Evolutionary conservation across 2,888 invertebrate species (phyloP), one percentile per base, ranked within the genome.

Genomic region (Orthosia incerta): DNA sequence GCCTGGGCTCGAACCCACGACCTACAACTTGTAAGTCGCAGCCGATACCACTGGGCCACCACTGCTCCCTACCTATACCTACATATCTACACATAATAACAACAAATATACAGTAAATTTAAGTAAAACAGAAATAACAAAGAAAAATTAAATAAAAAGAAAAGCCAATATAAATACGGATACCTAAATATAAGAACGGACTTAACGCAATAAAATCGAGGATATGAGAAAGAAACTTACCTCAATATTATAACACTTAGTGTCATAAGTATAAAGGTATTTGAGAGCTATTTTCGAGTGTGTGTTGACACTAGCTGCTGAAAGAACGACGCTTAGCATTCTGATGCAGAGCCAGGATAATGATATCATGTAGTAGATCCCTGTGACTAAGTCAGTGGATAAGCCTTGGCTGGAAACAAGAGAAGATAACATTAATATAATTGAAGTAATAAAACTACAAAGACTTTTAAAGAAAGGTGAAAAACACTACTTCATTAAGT

Each of bases 291-390:
- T 87, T 61, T 94, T 94, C 2, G 97, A 97, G 69, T 97, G 94
- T 46, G 97, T 95, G 79, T 97, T 95, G 11, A 97, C 93, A 3
- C 95, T 93, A 0, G 97, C 96, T 0, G 97, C 97, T 7, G 96
- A 95, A 45, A 97, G 88, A 0, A 97, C 97, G 0, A 97, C 97
- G 4, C 96, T 95, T 4, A 95, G 91, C 0, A 97, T 96, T 80
- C 97, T 94, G 3, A 96, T 90, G 48, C 97, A 91, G 26, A 98
- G 88, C 93, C 97, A 97, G 11, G 95, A 92, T 74, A 97, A 96
- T 0, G 97, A 97, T 63, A 96, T 94, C 73, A 97, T 94, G 82
- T 97, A 97, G 88, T 97, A 97, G 0, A 97, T 79, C 12, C 96
- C 95, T 76, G 97, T 96, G 1, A 92, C n/a, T n/a, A 95, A n/a